phyloP scores from a whole-genome alignment of 2,888 invertebrate species.

The Drosophila flavopinicola region DNA sequence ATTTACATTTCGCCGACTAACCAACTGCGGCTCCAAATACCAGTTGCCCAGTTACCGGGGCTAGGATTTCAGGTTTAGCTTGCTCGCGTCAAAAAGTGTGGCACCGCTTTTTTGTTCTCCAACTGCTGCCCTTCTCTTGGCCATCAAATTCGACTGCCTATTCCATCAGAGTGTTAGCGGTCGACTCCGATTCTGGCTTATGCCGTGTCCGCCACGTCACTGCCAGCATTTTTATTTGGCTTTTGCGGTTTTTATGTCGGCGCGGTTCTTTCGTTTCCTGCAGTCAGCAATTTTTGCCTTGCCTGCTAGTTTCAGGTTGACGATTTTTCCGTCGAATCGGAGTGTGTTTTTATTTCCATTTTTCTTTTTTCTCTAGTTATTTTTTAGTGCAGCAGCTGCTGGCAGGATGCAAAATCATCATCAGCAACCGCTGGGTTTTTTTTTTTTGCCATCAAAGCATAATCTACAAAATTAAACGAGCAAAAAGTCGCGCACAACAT shows the following conservation, averaged over 20 bases:
- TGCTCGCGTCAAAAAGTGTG: constrained; percentile 33
- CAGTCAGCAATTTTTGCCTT: constrained; percentile 65
- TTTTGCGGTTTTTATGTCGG: constrained; percentile 69
- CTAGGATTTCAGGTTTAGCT: constrained; percentile 50
- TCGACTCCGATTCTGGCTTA: constrained; percentile 39
- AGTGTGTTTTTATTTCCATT: constrained; percentile 23
- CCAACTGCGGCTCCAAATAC: constrained; percentile 48
- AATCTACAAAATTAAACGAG: constrained; percentile 73
- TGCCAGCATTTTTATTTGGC: constrained; percentile 68
- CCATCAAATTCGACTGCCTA: constrained; percentile 65
- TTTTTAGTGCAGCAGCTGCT: constrained; percentile 9
- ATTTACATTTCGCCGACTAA: constrained; percentile 73
- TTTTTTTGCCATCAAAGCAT: constrained; percentile 59
- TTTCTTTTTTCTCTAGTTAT: constrained; percentile 1
- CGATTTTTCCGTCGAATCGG: constrained; percentile 25
- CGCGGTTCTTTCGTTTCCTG: constrained; percentile 43
- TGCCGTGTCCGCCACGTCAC: constrained; percentile 52
- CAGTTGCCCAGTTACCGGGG: constrained; percentile 10
- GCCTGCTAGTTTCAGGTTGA: constrained; percentile 56
- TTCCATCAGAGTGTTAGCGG: constrained; percentile 29
- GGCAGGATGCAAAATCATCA: constrained; percentile 40
- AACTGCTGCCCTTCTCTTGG: neutral
- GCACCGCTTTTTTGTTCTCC: constrained; percentile 8
- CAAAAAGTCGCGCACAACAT: constrained; percentile 46
- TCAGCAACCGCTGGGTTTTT: constrained; percentile 17